phyloP scores from a whole-genome alignment of 2,113 vertebrate species.

The Pygoscelis antarcticus region DNA sequence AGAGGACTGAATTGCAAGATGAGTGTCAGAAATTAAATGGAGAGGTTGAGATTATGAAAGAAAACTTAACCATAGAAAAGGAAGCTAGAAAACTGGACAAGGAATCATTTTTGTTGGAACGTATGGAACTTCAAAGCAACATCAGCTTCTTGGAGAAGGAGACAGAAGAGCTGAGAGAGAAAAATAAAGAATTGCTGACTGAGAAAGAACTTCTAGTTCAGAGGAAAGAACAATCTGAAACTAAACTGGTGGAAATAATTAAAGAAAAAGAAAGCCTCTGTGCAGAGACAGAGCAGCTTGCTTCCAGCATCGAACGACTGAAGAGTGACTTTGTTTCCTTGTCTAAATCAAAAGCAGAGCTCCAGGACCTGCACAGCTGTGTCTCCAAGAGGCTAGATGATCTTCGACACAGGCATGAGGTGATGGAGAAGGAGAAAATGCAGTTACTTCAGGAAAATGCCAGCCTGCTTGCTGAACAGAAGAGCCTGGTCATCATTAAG shows the following conservation, averaged over 20 bases:
- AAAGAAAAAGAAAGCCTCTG: conserved; percentile 69
- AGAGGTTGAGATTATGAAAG: conserved; percentile 58
- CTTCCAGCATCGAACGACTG: conserved; percentile 70
- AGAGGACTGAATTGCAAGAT: conserved; percentile 69
- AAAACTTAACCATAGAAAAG: conserved; percentile 67
- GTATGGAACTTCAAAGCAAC: conserved; percentile 56
- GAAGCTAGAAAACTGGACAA: conserved; percentile 71
- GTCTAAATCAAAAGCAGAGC: conserved; percentile 72
- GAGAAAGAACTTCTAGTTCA: conserved; percentile 70
- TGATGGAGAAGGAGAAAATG: conserved; percentile 52
- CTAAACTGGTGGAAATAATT: conserved; percentile 60
- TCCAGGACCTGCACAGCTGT: conserved; percentile 63
- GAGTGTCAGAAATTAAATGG: conserved; percentile 72
- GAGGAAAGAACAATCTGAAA: conserved; percentile 73
- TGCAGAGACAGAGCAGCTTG: conserved; percentile 68
- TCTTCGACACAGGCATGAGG: conserved; percentile 64
- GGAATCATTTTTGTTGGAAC: conserved; percentile 53
- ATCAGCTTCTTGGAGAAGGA: conserved; percentile 69
- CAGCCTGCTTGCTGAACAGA: conserved; percentile 58
- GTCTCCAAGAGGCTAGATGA: conserved; percentile 73
- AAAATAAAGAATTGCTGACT: conserved; percentile 63
- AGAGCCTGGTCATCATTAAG: conserved; percentile 38
- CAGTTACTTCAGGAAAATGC: conserved; percentile 66
- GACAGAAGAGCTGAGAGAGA: conserved; percentile 41
- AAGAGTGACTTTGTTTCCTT: conserved; percentile 64